Evolutionary conservation across 2,797 vertebrate genomes (phyloP), one percentile per base, ranked within the genome.

Genomic region (Distichodus sexfasciatus): DNA sequence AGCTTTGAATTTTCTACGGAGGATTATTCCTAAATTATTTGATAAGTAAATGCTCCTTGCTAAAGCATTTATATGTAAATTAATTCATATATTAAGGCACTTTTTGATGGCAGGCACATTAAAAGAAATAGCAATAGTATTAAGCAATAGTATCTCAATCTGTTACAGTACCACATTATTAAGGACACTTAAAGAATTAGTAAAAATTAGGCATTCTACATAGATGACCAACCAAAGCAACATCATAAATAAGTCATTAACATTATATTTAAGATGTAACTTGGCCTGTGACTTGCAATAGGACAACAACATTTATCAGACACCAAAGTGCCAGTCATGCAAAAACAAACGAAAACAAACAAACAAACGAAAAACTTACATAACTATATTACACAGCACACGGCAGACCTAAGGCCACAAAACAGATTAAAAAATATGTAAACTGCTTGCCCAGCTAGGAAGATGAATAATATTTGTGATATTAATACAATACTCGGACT

Each of bases 161-260:
- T 11, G 23, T 23, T 4, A 44, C 29, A 66, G 51, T 29, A 21
- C 38, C 48, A 26, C 24, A 41, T 40, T 41, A 36, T 43, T 47
- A 57, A 73, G 46, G 17, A 62, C 50, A 61, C 40, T 69, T 71
- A 2, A 44, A 4, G 10, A 28, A 33, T 65, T 60, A 41, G 43
- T 51, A 23, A 48, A 6, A 31, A 14, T 24, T 47, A 44, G 40
- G 12, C 9, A 15, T 8, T 31, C 24, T 50, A 8, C 9, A 66
- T 33, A 43, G 17, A 26, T 66, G 7, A 17, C 6, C 6, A 15
- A 21, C 0, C 9, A 29, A 17, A 57, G 14, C 28, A 7, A 50
- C 36, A 64, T 57, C 15, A 48, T 29, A 6, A 36, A 55, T 28
- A 53, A 48, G 6, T 50, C 44, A 35, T 28, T 36, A 10, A 29